Conservation (phyloP, 2,888 invertebrate genomes). For the Mesodorylaimus sp. region DNA sequence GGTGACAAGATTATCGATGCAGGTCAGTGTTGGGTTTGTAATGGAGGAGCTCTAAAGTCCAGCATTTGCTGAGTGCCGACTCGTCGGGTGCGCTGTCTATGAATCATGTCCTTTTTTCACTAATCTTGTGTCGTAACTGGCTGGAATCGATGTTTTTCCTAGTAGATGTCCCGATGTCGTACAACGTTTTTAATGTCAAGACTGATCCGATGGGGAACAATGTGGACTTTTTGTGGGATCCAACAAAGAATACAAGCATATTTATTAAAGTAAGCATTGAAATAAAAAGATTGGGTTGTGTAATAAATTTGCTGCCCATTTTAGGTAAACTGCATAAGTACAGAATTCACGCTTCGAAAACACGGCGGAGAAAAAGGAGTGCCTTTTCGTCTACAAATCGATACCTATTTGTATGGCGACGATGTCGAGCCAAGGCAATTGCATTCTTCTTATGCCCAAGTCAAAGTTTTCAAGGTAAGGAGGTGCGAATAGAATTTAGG, state of each 20-base stretch:
- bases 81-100: no score
- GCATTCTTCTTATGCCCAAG: constrained; percentile 84
- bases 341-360: constrained; percentile 90
- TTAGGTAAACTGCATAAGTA: constrained; percentile 90
- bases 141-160: constrained; percentile 3
- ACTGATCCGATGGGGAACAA: constrained; percentile 51
- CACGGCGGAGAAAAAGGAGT: constrained; percentile 96
- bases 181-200: constrained; percentile 64
- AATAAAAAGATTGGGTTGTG: neutral
- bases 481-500: neutral
- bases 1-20: constrained; percentile 78
- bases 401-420: constrained; percentile 53
- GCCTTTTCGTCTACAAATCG: constrained; percentile 61
- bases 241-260: constrained; percentile 80
- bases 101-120: neutral
- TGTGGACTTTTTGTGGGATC: constrained; percentile 80
- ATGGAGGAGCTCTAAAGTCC: no score
- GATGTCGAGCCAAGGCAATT: constrained; percentile 42
- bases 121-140: neutral
- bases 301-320: constrained; percentile 15
- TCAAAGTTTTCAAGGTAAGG: constrained; percentile 54
- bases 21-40: constrained; percentile 28
- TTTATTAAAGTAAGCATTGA: constrained; percentile 56
- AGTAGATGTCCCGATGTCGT: constrained; percentile 72
- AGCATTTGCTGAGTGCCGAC: no score